These are phyloP conservation scores for Nesometra sesokonis DNA, from an alignment of 35 echinoderm and acorn worm genomes.

Conservation along the genomic window DNA sequence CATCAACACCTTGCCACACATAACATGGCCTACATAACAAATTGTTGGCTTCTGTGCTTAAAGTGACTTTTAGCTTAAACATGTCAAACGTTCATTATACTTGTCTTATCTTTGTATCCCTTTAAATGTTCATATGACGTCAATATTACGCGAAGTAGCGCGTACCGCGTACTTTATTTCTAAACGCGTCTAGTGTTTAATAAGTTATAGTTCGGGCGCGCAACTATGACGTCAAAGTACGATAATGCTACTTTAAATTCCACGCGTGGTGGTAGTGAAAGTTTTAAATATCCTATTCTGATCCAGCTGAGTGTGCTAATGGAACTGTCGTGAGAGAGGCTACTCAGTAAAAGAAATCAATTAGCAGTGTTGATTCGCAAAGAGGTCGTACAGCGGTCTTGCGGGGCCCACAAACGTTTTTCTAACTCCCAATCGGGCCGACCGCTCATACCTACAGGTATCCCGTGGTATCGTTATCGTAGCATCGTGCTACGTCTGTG, in stretches of 20 bases:
- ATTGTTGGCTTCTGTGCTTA: no score
- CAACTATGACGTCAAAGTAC: no score
- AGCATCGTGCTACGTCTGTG: background rate
- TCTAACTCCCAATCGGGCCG: background rate
- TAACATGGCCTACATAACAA: no score
- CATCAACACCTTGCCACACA: no score
- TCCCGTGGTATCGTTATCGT: background rate
- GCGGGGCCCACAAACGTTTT: background rate
- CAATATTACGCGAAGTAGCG: no score
- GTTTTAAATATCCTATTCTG: background rate
- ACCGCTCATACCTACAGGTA: background rate
- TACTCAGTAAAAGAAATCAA: background rate
- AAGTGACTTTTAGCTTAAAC: no score
- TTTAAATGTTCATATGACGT: no score
- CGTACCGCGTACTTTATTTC: no score
- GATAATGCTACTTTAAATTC: background rate
- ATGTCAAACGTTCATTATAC: no score
- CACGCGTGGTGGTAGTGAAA: background rate
- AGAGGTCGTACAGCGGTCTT: background rate
- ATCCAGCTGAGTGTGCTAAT: background rate
- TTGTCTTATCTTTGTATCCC: no score
- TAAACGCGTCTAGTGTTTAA: no score
- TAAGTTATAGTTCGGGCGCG: no score
- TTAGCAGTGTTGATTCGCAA: background rate
- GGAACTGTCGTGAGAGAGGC: background rate